Evolutionary conservation across 2,888 invertebrate genomes (phyloP).

Genomic region (Endotricha flammealis): DNA sequence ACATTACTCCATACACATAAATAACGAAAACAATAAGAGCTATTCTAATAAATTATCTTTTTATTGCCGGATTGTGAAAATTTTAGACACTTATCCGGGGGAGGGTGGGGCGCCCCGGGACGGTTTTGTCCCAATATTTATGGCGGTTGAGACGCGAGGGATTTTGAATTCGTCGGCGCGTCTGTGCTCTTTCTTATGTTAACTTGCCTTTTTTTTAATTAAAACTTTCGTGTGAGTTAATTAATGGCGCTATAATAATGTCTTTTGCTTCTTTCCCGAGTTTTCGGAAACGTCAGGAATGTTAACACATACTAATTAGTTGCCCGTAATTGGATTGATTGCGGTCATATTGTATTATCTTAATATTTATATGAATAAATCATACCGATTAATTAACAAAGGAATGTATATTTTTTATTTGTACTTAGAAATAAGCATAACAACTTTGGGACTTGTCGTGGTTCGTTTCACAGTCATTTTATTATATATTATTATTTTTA

Average conservation of each 20-base stretch:
- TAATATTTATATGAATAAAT: too few species aligned
- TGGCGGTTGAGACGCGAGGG: slow-evolving; percentile 72
- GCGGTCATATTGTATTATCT: background rate
- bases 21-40: slow-evolving; percentile 79
- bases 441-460: too few species aligned
- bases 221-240: slow-evolving; percentile 71
- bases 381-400: too few species aligned
- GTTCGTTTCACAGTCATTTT: too few species aligned
- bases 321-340: slow-evolving; percentile 5
- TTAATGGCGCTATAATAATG: slow-evolving; percentile 60
- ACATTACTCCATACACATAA: slow-evolving; percentile 79
- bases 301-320: slow-evolving; percentile 9
- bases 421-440: too few species aligned
- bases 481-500: too few species aligned
- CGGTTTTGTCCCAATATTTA: slow-evolving; percentile 77
- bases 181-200: slow-evolving; percentile 66
- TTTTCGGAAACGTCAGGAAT: background rate
- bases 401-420: too few species aligned
- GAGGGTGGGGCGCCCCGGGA: slow-evolving; percentile 33
- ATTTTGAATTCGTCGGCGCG: slow-evolving; percentile 68
- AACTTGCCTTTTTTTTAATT: slow-evolving; percentile 70
- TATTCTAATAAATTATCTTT: slow-evolving; percentile 79
- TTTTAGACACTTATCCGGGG: slow-evolving; percentile 77
- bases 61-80: slow-evolving; percentile 79
- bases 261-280: slow-evolving; percentile 23